phyloP scores from a whole-genome alignment of 2,797 vertebrate genomes.

The Morus bassanus region DNA sequence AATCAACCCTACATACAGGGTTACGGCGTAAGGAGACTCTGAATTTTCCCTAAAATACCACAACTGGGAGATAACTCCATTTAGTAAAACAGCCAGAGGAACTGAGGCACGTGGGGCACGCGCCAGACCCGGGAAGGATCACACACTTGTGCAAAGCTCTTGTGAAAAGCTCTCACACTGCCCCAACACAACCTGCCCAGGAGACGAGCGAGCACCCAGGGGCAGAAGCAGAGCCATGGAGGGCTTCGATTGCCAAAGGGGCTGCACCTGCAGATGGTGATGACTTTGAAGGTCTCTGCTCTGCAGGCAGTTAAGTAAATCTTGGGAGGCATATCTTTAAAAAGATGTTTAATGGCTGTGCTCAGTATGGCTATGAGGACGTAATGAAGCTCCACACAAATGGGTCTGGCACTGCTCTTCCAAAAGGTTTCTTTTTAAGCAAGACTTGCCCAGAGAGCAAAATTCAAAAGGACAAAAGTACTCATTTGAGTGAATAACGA shows the following conservation, averaged over 20 bases:
- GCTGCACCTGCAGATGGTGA: background rate
- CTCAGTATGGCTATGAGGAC: rapidly evolving
- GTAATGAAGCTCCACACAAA: background rate
- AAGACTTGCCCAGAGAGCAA: background rate
- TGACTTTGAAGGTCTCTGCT: background rate
- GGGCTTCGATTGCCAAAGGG: background rate
- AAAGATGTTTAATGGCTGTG: background rate
- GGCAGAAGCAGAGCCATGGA: background rate
- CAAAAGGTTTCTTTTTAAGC: background rate
- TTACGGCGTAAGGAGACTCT: background rate
- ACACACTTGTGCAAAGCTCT: background rate
- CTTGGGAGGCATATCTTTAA: background rate
- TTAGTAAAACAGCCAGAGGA: background rate
- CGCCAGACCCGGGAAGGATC: background rate
- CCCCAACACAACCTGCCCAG: rapidly evolving
- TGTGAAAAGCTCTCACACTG: background rate
- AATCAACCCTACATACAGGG: rapidly evolving
- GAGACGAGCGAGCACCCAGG: background rate
- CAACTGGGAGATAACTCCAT: rapidly evolving
- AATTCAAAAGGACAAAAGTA: background rate
- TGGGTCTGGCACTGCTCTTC: background rate
- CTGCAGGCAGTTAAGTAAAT: background rate
- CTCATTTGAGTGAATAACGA: background rate
- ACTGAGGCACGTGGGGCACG: background rate
- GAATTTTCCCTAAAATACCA: background rate